Base-by-base conservation (phyloP, 2,888 invertebrate genomes). In the Tuta absoluta region DNA sequence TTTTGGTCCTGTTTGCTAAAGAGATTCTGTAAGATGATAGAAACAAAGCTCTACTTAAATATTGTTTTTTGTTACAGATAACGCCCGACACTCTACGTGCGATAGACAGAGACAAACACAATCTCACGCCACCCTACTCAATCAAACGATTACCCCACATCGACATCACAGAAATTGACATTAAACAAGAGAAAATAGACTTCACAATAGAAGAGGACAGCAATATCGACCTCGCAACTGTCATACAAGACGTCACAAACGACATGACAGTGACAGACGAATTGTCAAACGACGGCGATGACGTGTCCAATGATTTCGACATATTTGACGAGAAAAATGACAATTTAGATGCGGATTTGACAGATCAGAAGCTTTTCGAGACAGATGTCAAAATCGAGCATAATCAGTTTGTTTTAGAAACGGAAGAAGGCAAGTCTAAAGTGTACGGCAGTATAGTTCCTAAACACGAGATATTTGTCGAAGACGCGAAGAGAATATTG, bases 31-130 rank as follows among this genome's bases (percentile, higher is more conserved):
- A 58, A 58, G 8, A 3, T 38, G 8, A 17, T n/a, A 58, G 38
- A 1, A 7, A 67, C 11, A 61, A 21, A 23, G 10, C 56, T 58
- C 57, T 69, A 0, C 51, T 56, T 14, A 63, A n/a, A n/a, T n/a
- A n/a, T n/a, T 21, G 2, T 17, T 49, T 19, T 49, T n/a, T 41
- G 28, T 68, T 65, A 12, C 64, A 70, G 70, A 49, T 67, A 48
- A 68, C 70, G 5, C 68, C 68, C 21, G 66, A 67, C 10, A 62
- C 51, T 59, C 58, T 70, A 0, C 51, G 60, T n/a, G 62, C 58
- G 4, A 64, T 70, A 66, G 70, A 70, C 62, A 61, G 68, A 53
- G 19, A 61, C 8, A 19, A 61, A 4, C 63, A 68, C 62, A 63
- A 67, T 11, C 63, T 70, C 10, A 41, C 64, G 0, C 62, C 66